Conservation (phyloP, 2,797 vertebrate species). For the Neopelma chrysocephalum region DNA sequence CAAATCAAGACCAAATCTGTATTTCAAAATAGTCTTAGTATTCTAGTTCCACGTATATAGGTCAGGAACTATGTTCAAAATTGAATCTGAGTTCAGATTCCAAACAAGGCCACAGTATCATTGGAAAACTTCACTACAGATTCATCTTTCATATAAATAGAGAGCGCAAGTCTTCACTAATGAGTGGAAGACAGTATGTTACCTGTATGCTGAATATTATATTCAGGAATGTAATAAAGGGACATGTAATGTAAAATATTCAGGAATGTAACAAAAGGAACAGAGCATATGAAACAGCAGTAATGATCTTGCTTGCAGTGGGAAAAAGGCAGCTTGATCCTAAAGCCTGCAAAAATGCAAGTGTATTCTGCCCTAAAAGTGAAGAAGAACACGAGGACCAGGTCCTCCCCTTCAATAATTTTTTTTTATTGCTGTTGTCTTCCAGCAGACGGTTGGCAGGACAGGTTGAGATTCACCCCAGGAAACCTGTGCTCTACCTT, state of each 20-base stretch:
- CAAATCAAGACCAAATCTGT: background rate
- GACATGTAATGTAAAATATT: background rate
- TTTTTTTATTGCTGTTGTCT: conserved; percentile 3
- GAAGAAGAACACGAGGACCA: background rate
- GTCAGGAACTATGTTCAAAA: background rate
- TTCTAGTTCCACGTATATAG: background rate
- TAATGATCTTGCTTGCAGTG: background rate
- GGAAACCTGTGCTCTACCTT: background rate
- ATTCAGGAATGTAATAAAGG: background rate
- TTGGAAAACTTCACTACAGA: background rate
- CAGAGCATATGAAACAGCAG: background rate
- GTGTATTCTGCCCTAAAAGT: background rate
- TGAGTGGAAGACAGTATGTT: background rate
- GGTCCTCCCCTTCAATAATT: background rate
- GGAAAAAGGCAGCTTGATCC: background rate
- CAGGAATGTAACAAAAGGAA: background rate
- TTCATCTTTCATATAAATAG: background rate
- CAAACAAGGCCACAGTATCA: background rate
- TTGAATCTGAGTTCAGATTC: background rate
- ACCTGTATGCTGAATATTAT: background rate
- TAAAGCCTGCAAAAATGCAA: background rate
- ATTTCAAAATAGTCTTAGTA: conserved; percentile 20
- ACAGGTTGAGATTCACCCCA: conserved; percentile 45
- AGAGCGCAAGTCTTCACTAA: background rate
- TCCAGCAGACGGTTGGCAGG: background rate